A percentile compares a stretch with the other conserved stretches of the same genome.
phyloP scores from a whole-genome alignment of 2,797 vertebrate species.

The Tadarida brasiliensis region DNA sequence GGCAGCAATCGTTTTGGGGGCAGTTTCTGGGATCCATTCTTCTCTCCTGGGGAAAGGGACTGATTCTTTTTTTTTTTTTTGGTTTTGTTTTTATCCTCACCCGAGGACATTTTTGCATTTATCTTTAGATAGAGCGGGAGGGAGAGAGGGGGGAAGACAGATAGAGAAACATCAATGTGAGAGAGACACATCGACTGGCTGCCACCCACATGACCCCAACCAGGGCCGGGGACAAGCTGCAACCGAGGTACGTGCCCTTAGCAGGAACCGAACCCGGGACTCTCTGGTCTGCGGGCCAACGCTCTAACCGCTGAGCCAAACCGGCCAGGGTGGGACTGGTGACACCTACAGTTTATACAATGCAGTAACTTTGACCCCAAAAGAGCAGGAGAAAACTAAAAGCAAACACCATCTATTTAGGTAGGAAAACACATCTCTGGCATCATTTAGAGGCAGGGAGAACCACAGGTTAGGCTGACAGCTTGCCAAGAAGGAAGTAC shows the following conservation, averaged over 20 bases:
- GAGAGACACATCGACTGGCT: no score
- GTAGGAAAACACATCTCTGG: neutral
- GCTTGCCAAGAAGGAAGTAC: neutral
- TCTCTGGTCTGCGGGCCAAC: no score
- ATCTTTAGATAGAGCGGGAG: no score
- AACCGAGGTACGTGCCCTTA: no score
- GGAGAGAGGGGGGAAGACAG: no score
- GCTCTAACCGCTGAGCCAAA: no score
- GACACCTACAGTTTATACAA: neutral
- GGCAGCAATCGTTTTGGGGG: neutral
- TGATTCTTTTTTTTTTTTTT: neutral
- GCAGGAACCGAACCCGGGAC: no score
- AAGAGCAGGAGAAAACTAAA: neutral
- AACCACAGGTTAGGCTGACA: neutral
- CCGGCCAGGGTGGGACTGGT: neutral
- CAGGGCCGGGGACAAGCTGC: no score
- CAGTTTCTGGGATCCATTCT: neutral
- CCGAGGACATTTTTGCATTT: no score
- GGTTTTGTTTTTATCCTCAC: no score
- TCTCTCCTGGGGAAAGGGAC: neutral
- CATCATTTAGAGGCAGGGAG: neutral
- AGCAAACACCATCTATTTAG: neutral
- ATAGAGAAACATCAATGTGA: no score
- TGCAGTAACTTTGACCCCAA: neutral
- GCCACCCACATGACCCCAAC: no score